Base-by-base conservation (phyloP, 1,140 invertebrate genomes). In the Oryzaephilus surinamensis region DNA sequence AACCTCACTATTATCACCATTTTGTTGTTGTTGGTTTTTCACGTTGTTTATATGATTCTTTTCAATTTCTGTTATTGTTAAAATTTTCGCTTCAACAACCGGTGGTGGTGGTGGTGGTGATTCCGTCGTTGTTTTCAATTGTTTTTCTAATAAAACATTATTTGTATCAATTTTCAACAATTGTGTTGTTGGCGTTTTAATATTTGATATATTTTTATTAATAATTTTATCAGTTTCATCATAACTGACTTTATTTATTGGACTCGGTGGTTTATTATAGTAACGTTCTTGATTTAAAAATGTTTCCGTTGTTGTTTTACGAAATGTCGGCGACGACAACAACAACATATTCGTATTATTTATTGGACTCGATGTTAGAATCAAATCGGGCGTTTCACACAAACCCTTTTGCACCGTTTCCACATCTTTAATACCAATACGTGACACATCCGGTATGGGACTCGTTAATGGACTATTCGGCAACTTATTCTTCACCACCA, bases 41-140 rank as follows among this genome's bases (percentile, higher is more conserved):
- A 72, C 71, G 23, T 70, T 67, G 61, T 82, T 82, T 38, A 79
- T 81, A 15, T 73, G 60, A 60, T 82, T 81, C 57, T 81, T 81
- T 51, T 80, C 79, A 13, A 78, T 70, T 57, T 81, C 78, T 18
- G 74, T 59, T 31, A 70, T 71, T 20, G 75, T 77, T 17, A 30
- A 27, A 11, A 12, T 16, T 29, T 38, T 38, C 2, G 13, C 10
- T n/a, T 11, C 16, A 2, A 8, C 11, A 2, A 20, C 32, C 32
- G 32, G 10, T 14, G 3, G 3, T 23, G 15, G 3, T 10, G 24
- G 8, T 13, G 34, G 17, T 16, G 11, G 3, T 13, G 34, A 36
- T 36, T 4, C 11, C 20, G 33, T 11, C 14, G 23, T n/a, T 24
- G 23, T n/a, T 24, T 10, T 24, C 8, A 24, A 24, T 10, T 8